These are phyloP conservation scores for Aurelia coerulea DNA, from an alignment of 30 jellyfish, hydroid and myxozoan species.

Conservation along the genomic window DNA sequence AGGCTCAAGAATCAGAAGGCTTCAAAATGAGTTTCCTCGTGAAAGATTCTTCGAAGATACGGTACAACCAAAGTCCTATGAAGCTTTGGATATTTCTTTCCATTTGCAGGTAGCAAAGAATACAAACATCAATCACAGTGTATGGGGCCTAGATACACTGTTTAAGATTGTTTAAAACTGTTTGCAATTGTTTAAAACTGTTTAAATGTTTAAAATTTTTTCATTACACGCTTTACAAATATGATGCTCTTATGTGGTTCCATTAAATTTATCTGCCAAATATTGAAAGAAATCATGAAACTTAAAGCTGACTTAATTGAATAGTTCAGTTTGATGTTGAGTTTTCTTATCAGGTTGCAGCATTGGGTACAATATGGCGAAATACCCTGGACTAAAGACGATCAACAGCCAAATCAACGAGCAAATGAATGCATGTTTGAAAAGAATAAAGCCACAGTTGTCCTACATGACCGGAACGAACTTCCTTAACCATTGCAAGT, in stretches of 20 bases:
- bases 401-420: slow-evolving; percentile 34
- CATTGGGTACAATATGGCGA: slow-evolving; percentile 25
- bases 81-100: background rate
- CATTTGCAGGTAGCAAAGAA: background rate
- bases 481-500: slow-evolving; percentile 11
- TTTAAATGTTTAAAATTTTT: background rate
- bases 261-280: background rate
- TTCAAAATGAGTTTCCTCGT: background rate
- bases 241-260: background rate
- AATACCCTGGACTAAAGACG: background rate
- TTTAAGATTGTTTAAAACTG: background rate
- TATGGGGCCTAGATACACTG: too few species aligned
- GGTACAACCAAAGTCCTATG: background rate
- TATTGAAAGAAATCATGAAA: background rate
- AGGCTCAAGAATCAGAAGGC: background rate
- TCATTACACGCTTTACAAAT: background rate
- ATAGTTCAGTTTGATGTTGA: background rate
- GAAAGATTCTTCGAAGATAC: background rate
- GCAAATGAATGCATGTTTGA: slow-evolving; percentile 19
- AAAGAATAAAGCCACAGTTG: slow-evolving; percentile 13
- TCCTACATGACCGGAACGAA: slow-evolving; percentile 15
- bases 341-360: slow-evolving; percentile 6
- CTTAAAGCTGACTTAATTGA: background rate
- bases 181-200: background rate
- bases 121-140: too few species aligned